Evolutionary conservation across 2,888 invertebrate genomes (phyloP), one percentile per base, ranked within the genome.

Genomic region (Tetrapedia diversipes): DNA sequence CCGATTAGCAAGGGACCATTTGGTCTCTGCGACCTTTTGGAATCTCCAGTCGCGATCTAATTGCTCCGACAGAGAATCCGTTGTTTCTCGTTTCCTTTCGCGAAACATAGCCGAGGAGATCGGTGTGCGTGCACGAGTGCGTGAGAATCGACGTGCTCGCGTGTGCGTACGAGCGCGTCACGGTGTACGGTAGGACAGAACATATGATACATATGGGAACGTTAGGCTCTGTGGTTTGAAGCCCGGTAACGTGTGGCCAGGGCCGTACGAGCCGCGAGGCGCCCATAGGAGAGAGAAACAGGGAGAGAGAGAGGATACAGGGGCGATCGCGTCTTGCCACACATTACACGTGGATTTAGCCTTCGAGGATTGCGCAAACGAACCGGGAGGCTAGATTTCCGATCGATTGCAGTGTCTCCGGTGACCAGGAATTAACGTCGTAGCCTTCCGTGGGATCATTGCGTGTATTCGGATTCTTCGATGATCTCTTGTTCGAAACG

Each of bases 161-260:
- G 81, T 63, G 68, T 68, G 79, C 75, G 73, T 80, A 72, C 79
- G 79, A 75, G 76, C 80, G 77, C 77, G 81, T 83, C 83, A 86
- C 86, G 85, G 84, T 86, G 86, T 80, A 87, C 85, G 84, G 86
- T 86, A 88, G 86, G 86, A 86, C 85, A 86, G 84, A 92, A 91
- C 90, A 92, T 87, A 89, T 89, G 91, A 92, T 92, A 91, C 91
- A 91, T 91, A 91, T 92, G 91, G 90, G 91, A 92, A 92, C 91
- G 89, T 89, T 89, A 89, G 89, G 76, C 80, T 85, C 86, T 91
- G 91, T 85, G 91, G 91, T 92, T 90, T 90, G 90, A 91, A 90
- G 90, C 90, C 91, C 85, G n/a, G 89, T 88, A 88, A 87, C 87
- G 87, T 89, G 90, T 86, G 88, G 88, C 69, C 81, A 66, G 82